Evolutionary conservation across 1,140 invertebrate genomes (phyloP).

Genomic region (Diorhabda carinulata): DNA sequence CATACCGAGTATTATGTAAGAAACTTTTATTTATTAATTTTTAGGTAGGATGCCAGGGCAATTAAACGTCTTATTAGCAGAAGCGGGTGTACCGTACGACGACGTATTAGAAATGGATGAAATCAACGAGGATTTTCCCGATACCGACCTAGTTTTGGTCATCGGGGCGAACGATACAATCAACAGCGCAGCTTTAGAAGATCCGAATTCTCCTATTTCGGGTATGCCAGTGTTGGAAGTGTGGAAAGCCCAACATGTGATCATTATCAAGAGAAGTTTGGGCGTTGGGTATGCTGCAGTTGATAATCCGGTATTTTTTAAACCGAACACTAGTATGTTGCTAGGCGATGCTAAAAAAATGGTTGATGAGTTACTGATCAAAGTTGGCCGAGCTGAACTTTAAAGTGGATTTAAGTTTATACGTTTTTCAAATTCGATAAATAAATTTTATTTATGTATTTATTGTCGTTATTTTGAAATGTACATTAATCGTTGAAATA

Average conservation of each 20-base stretch:
- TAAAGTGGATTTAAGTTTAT: too few species aligned
- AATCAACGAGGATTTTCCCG: conserved; percentile 83
- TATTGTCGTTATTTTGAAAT: not conserved
- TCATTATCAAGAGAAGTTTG: conserved; percentile 87
- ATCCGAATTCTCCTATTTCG: conserved; percentile 86
- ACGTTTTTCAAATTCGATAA: too few species aligned
- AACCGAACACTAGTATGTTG: too few species aligned
- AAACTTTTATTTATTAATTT: not conserved
- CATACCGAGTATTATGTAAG: too few species aligned
- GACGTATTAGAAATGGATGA: conserved; percentile 92
- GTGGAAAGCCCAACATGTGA: conserved; percentile 80
- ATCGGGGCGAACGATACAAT: conserved; percentile 93
- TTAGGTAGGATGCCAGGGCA: conserved; percentile 86
- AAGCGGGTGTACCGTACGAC: conserved; percentile 90
- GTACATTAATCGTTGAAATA: not conserved
- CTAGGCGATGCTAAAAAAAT: too few species aligned
- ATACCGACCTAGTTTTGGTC: conserved; percentile 81
- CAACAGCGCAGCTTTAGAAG: conserved; percentile 87
- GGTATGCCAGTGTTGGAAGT: conserved; percentile 92
- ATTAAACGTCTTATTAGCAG: conserved; percentile 85
- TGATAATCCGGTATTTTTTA: too few species aligned
- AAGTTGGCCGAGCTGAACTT: too few species aligned
- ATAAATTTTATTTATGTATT: too few species aligned
- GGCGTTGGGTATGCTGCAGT: conserved; percentile 46
- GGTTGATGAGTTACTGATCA: too few species aligned